These are phyloP conservation scores for Tuberolachnus salignus DNA, from an alignment of 2,888 invertebrate species.

Conservation along the genomic window DNA sequence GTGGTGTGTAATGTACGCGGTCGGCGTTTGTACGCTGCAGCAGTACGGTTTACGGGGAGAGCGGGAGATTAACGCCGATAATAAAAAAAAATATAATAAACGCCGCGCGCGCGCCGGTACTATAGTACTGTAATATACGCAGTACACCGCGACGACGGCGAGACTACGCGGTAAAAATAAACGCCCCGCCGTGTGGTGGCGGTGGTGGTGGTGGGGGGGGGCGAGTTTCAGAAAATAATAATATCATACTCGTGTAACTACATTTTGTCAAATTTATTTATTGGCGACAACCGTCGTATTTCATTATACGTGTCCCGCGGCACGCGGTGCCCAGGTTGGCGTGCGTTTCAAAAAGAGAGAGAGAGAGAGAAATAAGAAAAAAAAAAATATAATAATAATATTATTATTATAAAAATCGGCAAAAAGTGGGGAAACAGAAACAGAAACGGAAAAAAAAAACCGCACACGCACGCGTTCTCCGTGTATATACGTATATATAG, in stretches of 20 bases:
- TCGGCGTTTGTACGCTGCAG: no score
- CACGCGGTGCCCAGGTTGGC: constrained; percentile 1
- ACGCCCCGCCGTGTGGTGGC: not conserved
- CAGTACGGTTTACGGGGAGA: no score
- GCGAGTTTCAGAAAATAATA: constrained; percentile 9
- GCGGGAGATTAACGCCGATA: not conserved
- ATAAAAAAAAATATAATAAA: not conserved
- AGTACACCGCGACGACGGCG: not conserved
- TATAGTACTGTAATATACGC: no score
- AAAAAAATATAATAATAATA: no score
- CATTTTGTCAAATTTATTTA: constrained; percentile 35
- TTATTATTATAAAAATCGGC: not conserved
- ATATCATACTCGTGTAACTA: not conserved
- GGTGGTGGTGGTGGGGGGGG: not conserved
- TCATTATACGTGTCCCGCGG: not conserved
- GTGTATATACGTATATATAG: no score
- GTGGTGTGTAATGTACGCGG: no score
- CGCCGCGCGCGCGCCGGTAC: not conserved
- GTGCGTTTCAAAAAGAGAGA: not conserved
- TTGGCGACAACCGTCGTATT: not conserved
- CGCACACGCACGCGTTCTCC: not conserved
- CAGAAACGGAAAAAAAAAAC: not conserved
- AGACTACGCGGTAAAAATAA: not conserved
- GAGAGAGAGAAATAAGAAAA: not conserved
- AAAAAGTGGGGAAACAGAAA: not conserved